These are phyloP conservation scores for Champsocephalus esox DNA, from an alignment of 2,797 vertebrate species.

Conservation along the genomic window DNA sequence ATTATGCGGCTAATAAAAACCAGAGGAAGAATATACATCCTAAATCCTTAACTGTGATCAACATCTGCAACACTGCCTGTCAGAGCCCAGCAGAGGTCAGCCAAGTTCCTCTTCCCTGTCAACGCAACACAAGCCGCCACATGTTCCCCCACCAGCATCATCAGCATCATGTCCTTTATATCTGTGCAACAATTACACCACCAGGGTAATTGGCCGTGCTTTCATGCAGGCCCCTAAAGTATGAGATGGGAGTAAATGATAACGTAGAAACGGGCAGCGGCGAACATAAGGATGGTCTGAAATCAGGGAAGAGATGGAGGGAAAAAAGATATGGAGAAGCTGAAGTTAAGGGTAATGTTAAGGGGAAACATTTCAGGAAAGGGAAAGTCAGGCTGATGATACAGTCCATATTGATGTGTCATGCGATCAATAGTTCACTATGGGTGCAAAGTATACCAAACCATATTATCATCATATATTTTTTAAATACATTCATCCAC, in stretches of 20 bases:
- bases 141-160: slow-evolving; percentile 41
- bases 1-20: slow-evolving; percentile 6
- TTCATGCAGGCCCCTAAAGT: slow-evolving; percentile 3
- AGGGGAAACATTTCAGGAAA: slow-evolving; percentile 1
- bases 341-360: slow-evolving; percentile 5
- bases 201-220: slow-evolving; percentile 22
- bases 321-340: background rate
- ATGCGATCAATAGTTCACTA: background rate
- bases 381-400: slow-evolving; percentile 2
- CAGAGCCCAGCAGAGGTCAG: slow-evolving; percentile 82
- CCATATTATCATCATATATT: background rate
- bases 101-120: slow-evolving; percentile 71
- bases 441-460: background rate
- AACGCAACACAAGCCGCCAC: slow-evolving; percentile 39
- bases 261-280: slow-evolving; percentile 1
- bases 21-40: slow-evolving; percentile 27
- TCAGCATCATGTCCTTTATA: slow-evolving; percentile 19
- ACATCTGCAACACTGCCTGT: slow-evolving; percentile 59
- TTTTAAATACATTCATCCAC: background rate
- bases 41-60: slow-evolving; percentile 42
- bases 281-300: background rate
- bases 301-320: slow-evolving; percentile 11
- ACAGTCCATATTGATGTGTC: background rate
- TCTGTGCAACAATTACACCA: slow-evolving; percentile 39
- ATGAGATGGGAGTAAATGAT: slow-evolving; percentile 21